Base-by-base conservation (phyloP, 2,113 vertebrate genomes). In the Scomber scombrus region DNA sequence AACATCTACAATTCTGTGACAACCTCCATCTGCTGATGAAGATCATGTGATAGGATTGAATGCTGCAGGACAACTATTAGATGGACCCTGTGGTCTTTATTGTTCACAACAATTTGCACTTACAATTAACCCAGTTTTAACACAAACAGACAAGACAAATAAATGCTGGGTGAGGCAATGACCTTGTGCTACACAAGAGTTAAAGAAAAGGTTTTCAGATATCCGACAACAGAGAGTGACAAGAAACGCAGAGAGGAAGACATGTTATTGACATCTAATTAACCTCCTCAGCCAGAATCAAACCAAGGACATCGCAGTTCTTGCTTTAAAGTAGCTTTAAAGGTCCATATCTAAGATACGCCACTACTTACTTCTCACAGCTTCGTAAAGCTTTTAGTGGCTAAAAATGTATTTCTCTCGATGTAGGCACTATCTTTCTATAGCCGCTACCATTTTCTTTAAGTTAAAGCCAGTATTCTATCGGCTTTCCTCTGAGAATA, bases 391-490 rank as follows among this genome's bases (percentile, higher is more conserved):
- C 46, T 40, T 58, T 51, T 51, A 51, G 58, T 46, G 21, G 21
- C 57, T 51, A 34, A 40, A 23, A 19, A 47, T 70, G 29, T 57
- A 57, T 67, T 68, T 31, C 21, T 51, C 12, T 68, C 43, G 29
- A 69, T 10, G 16, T 64, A 65, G 55, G 52, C 46, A n/a, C 51
- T 64, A 77, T 80, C 61, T 78, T 14, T 69, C 13, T 16, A 64
- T 12, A 52, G 50, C 26, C 11, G 11, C 50, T 13, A 58, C 14
- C 0, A 0, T 79, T 84, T 23, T 67, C 19, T 65, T 34, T 34
- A 23, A 72, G 31, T 60, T 62, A 29, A 85, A 68, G 43, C 19
- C 19, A 8, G 43, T 55, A 51, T 50, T 79, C 78, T 81, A 82
- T 78, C 52, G 2, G 15, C 40, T 81, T 75, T 71, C 50, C 46